Conservation (phyloP, 1,140 invertebrate genomes). For the Cepaea nemoralis region DNA sequence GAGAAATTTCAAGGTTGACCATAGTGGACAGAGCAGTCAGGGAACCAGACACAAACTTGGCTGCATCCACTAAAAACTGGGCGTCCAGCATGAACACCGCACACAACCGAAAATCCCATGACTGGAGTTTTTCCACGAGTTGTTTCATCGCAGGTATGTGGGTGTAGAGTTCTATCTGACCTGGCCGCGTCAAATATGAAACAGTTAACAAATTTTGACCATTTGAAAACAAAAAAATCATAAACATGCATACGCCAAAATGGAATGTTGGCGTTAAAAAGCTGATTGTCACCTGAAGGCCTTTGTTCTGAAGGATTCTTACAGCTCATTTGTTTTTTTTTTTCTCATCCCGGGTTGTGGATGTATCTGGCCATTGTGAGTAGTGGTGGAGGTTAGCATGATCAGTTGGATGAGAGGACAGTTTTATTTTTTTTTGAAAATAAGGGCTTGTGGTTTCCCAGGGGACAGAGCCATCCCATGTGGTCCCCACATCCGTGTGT, state of each 20-base stretch:
- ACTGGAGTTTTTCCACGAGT: slow-evolving; percentile 83
- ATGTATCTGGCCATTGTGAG: no score
- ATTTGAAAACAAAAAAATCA: not conserved
- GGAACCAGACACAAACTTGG: slow-evolving; percentile 94
- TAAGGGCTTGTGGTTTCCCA: no score
- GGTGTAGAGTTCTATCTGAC: slow-evolving; percentile 98
- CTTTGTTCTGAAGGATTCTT: no score
- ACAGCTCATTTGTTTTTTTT: no score
- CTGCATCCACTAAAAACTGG: slow-evolving; percentile 95
- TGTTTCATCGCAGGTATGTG: slow-evolving; percentile 91
- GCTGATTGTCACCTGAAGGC: no score
- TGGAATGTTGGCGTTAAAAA: no score
- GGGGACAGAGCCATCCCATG: no score
- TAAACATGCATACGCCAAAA: not conserved
- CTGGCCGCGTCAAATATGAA: slow-evolving; percentile 52
- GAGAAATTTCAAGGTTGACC: slow-evolving; percentile 94
- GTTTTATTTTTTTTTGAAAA: no score
- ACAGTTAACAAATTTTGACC: not conserved
- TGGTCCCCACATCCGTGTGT: no score
- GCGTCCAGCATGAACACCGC: slow-evolving; percentile 94
- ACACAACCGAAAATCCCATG: slow-evolving; percentile 92
- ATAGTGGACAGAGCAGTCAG: slow-evolving; percentile 95
- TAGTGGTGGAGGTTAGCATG: no score
- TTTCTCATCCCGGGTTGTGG: no score
- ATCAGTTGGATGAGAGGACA: no score